Conservation (phyloP, 2,888 invertebrate genomes). For the Baronia brevicornis region DNA sequence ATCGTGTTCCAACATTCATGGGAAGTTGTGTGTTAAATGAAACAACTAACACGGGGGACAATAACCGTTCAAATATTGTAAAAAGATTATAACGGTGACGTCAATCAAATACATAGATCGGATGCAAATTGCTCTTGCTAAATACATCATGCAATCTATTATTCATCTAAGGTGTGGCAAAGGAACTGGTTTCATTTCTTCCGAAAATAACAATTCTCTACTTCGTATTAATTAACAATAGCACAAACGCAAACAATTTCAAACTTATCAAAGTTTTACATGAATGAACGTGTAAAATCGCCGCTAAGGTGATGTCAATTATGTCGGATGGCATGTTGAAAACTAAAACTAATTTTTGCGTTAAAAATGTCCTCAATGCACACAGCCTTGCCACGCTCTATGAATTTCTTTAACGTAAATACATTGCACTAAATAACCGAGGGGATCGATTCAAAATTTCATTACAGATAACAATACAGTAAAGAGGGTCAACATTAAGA, state of each 20-base stretch:
- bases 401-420: conserved; percentile 65
- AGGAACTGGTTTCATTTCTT: conserved; percentile 68
- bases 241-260: conserved; percentile 54
- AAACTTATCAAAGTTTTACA: conserved; percentile 51
- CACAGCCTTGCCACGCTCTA: conserved; percentile 84
- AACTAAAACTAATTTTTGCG: conserved; percentile 70
- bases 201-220: conserved; percentile 55
- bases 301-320: conserved; percentile 64
- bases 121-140: conserved; percentile 50
- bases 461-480: conserved; percentile 70
- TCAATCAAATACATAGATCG: conserved; percentile 38
- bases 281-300: conserved; percentile 62
- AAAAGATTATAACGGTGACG: conserved; percentile 32
- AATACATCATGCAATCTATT: conserved; percentile 58
- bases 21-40: conserved; percentile 49
- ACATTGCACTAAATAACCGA: conserved; percentile 73
- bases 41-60: conserved; percentile 30
- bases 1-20: conserved; percentile 53
- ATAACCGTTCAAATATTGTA: conserved; percentile 44
- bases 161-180: conserved; percentile 75
- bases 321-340: conserved; percentile 63
- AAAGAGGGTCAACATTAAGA: conserved; percentile 67
- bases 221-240: conserved; percentile 42
- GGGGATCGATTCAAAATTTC: conserved; percentile 68
- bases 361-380: conserved; percentile 78